A percentile compares a stretch with the other conserved stretches of the same genome.
phyloP scores from a whole-genome alignment of 2,797 vertebrate species.

The Prionace glauca region DNA sequence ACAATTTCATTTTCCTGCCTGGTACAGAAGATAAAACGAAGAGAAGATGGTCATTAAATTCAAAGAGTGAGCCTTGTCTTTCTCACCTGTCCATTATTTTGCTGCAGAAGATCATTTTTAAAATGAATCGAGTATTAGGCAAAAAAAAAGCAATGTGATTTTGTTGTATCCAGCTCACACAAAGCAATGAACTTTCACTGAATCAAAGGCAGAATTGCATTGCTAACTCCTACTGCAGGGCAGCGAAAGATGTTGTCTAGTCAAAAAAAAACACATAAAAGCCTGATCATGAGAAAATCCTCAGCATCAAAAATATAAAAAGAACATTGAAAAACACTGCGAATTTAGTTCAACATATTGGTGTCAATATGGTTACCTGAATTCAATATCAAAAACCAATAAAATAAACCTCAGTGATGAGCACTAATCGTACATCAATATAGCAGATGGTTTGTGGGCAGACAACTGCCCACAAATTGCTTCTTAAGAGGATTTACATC shows the following conservation, averaged over 20 bases:
- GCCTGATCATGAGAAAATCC: neutral
- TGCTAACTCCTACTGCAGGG: neutral
- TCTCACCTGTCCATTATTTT: neutral
- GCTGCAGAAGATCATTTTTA: neutral
- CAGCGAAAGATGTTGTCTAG: neutral
- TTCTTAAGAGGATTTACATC: neutral
- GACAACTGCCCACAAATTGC: neutral
- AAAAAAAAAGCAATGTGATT: neutral
- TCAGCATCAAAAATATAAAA: neutral
- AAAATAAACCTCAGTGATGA: neutral
- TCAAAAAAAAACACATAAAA: neutral
- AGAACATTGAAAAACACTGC: neutral
- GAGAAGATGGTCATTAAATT: neutral
- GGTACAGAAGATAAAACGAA: neutral
- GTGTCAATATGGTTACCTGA: neutral
- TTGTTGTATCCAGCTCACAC: neutral
- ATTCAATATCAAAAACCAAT: slow-evolving; percentile 11
- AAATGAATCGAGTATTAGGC: neutral
- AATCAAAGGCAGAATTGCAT: neutral
- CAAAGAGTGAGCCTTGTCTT: neutral
- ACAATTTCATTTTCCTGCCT: neutral
- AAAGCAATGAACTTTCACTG: neutral
- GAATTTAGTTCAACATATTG: neutral
- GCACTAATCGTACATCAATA: neutral
- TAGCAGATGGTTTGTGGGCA: neutral